Evolutionary conservation across 37 sponge, comb jelly and placozoan genomes (phyloP).

Genomic region (Haliclona indistincta): DNA sequence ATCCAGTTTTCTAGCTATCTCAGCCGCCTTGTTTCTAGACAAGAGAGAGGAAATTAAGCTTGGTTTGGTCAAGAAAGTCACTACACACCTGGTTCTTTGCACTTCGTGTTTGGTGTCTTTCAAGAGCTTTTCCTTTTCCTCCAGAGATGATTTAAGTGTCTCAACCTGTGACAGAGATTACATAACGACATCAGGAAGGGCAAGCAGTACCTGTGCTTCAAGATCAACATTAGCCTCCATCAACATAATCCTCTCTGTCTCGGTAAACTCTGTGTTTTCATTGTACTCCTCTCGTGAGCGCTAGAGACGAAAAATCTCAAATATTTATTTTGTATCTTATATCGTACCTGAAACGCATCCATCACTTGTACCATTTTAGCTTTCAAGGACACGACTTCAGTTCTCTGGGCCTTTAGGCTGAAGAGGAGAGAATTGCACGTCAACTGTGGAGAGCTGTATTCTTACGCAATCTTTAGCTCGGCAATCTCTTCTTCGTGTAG

Average conservation of each 20-base stretch:
- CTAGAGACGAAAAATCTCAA: slow-evolving; percentile 1
- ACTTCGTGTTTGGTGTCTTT: not conserved
- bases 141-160: not conserved
- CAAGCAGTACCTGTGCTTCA: slow-evolving; percentile 20
- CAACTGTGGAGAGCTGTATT: too few relatives aligned
- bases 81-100: not conserved
- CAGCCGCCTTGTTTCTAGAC: not conserved
- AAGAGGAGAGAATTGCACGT: too few relatives aligned
- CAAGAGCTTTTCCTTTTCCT: not conserved
- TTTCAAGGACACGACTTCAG: too few relatives aligned
- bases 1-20: not conserved
- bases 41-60: too few relatives aligned
- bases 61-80: not conserved
- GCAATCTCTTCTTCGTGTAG: not conserved
- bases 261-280: slow-evolving; percentile 43
- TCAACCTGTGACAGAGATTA: not conserved
- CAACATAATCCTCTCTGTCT: slow-evolving; percentile 31
- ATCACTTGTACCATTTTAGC: not conserved
- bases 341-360: slow-evolving; percentile 10
- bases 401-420: too few relatives aligned
- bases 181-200: not conserved
- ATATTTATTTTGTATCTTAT: not conserved
- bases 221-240: slow-evolving; percentile 34
- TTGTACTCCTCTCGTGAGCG: slow-evolving; percentile 20
- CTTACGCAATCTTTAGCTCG: not conserved